phyloP scores from a whole-genome alignment of 37 sponge, comb jelly and placozoan genomes.

The Ianthella basta region DNA sequence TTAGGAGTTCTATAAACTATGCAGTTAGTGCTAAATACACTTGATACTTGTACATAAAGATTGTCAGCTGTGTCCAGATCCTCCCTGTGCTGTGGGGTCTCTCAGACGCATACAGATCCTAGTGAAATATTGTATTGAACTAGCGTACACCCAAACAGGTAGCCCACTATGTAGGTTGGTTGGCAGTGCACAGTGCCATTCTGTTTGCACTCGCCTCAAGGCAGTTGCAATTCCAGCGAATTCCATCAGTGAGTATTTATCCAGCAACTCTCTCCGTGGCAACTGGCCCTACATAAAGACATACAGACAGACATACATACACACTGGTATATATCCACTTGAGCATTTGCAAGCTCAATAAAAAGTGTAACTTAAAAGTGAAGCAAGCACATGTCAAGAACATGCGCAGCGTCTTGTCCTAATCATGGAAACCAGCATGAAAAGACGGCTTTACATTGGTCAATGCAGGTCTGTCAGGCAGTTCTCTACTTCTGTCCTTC shows the following conservation, averaged over 20 bases:
- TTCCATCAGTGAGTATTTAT: constrained; percentile 66
- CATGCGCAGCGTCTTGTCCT: constrained; percentile 4
- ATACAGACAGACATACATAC: neutral
- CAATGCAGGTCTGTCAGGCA: no score
- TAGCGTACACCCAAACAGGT: no score
- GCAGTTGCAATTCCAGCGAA: constrained; percentile 66
- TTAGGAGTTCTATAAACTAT: no score
- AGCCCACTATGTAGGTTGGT: neutral
- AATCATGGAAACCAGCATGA: constrained; percentile 24
- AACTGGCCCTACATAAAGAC: constrained; percentile 56
- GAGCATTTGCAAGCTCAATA: neutral
- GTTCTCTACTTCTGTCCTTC: no score
- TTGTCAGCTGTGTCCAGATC: no score
- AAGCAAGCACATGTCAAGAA: neutral
- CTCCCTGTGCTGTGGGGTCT: no score
- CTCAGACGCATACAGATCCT: no score
- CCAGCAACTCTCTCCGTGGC: constrained; percentile 62
- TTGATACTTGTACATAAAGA: no score
- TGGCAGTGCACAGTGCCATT: neutral
- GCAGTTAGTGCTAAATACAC: no score
- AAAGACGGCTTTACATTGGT: no score
- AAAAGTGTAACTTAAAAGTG: neutral
- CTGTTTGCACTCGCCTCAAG: constrained; percentile 58
- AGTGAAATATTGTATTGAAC: no score
- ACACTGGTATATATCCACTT: no score